A percentile compares a stretch with the other conserved stretches of the same genome.
Evolutionary conservation across 1,140 invertebrate species (phyloP).

Genomic region (Drosophila aff.): DNA sequence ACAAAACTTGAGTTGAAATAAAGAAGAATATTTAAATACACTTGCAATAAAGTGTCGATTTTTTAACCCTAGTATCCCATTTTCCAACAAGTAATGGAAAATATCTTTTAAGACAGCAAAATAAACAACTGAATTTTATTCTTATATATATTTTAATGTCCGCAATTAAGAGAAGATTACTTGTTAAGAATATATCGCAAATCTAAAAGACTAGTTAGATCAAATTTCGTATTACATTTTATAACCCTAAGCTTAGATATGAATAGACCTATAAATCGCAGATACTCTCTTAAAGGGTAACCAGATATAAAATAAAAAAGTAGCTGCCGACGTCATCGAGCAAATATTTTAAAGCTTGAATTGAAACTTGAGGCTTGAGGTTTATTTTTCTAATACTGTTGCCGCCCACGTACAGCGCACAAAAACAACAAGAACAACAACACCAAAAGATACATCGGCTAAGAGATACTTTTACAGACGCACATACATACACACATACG

Average conservation of each 20-base stretch:
- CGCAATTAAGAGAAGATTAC: neutral
- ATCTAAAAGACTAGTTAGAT: neutral
- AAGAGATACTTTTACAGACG: conserved; percentile 69
- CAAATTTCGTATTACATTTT: neutral
- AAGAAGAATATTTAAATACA: neutral
- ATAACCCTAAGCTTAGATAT: neutral
- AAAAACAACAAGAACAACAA: conserved; percentile 32
- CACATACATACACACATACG: conserved; percentile 12
- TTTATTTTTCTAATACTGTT: conserved; percentile 64
- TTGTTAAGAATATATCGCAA: neutral
- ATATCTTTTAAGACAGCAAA: neutral
- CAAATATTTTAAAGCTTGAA: conserved; percentile 73
- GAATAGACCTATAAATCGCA: neutral
- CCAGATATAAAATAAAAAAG: conserved; percentile 40
- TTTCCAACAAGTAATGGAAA: neutral
- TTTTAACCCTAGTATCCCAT: neutral
- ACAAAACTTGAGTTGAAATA: neutral
- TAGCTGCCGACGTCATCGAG: conserved; percentile 67
- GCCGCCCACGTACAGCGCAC: conserved; percentile 67
- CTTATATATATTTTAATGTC: no score
- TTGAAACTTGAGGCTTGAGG: conserved; percentile 57
- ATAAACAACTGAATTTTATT: neutral
- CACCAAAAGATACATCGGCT: conserved; percentile 31
- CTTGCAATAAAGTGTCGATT: neutral
- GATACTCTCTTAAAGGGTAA: conserved; percentile 4